Evolutionary conservation across 2,888 invertebrate species (phyloP), one percentile per base, ranked within the genome.

Genomic region (Dynastes tityus): DNA sequence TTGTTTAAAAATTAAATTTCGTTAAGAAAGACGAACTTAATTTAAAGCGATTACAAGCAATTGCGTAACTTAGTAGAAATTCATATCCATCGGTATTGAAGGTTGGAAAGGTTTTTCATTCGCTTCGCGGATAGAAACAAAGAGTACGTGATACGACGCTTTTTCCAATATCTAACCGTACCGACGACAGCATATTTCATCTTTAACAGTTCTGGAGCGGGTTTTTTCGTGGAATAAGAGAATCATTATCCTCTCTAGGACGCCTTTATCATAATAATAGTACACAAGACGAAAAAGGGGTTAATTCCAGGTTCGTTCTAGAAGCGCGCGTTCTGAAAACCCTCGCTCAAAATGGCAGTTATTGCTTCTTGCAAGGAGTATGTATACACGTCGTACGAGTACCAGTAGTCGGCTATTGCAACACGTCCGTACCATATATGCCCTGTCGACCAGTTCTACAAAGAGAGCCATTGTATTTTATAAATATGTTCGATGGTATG

Each of bases 241-340:
- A 58, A 73, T 22, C 73, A 61, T 73, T 73, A 61, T 40, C 61
- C 37, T 58, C 58, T 71, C 71, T 58, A 71, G 73, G 27, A 58
- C 27, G 58, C 45, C 45, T 73, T 58, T 73, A 73, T 73, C 73
- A 73, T 73, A 58, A 55, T 16, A 61, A 29, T 37, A 55, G 53
- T 16, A 71, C 45, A 9, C 6, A 73, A 1, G 40, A 61, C 73
- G 27, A 73, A 73, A 61, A 73, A 73, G 73, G 71, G 73, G 58
- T 73, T 73, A 73, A 73, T 73, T 61, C 58, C 58, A 53, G 37
- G 58, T 16, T 73, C 40, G 73, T 40, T 73, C 22, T 73, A 58
- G 53, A 73, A 73, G 73, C 73, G 40, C 73, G 73, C 73, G 73
- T 73, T 73, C 73, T 73, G 58, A 40, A 73, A 73, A 73, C 53